Percentiles rank a stretch among this genome's conserved stretches.
These are phyloP conservation scores for Plebejus argus DNA, from an alignment of 2,888 invertebrate species.

Conservation along the genomic window DNA sequence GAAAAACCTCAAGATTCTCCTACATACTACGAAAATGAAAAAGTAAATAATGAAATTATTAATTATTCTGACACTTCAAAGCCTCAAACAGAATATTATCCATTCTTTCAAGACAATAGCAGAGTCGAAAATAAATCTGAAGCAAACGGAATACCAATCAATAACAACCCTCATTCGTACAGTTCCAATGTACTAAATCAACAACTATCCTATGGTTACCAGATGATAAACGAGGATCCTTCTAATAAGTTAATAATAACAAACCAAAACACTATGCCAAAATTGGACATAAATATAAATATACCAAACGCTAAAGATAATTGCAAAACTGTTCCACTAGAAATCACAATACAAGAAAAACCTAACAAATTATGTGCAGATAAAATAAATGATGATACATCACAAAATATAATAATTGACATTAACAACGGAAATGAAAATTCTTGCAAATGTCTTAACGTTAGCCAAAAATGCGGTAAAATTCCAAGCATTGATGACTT, in stretches of 20 bases:
- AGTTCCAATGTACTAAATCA: background rate
- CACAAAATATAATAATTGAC: background rate
- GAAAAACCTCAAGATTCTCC: background rate
- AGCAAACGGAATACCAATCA: background rate
- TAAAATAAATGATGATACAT: background rate
- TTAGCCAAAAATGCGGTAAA: background rate
- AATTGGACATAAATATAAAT: background rate
- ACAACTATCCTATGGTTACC: background rate
- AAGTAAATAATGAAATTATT: background rate
- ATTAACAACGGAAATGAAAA: background rate
- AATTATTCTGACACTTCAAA: background rate
- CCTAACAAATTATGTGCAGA: background rate
- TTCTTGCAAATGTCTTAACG: background rate
- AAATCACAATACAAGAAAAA: slow-evolving; percentile 13
- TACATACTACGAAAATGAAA: background rate
- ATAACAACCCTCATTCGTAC: background rate
- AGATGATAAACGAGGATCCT: background rate
- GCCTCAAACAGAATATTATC: background rate
- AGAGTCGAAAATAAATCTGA: background rate
- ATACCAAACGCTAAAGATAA: background rate
- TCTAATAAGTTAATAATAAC: background rate
- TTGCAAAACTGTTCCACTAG: background rate
- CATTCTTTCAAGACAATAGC: background rate
- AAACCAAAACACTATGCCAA: background rate
- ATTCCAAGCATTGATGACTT: background rate